These are phyloP conservation scores for Salvelinus fontinalis DNA, from an alignment of 2,113 vertebrate species.

Conservation along the genomic window DNA sequence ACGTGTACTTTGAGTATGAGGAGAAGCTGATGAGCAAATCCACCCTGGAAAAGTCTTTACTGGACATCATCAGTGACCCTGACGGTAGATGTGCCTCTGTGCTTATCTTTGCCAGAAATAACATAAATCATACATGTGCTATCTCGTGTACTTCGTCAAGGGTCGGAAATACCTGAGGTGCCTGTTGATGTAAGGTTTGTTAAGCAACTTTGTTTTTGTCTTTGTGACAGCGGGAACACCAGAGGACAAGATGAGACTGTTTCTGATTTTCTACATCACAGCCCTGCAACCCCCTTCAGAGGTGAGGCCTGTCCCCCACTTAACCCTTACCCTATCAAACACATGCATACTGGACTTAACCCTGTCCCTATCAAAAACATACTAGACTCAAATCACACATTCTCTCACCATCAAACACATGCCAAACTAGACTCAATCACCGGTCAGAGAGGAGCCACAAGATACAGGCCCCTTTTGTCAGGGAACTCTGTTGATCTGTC, in stretches of 20 bases:
- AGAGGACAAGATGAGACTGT: constrained; percentile 99
- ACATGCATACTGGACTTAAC: neutral
- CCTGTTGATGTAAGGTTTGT: neutral
- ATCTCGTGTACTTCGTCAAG: too few species aligned
- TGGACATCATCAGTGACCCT: constrained; percentile 97
- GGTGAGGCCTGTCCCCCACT: constrained; percentile 62
- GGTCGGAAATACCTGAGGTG: neutral
- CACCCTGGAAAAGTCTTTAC: constrained; percentile 92
- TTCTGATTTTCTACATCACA: constrained; percentile 96
- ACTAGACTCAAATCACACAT: neutral
- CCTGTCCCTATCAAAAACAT: neutral
- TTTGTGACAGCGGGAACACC: constrained; percentile 85
- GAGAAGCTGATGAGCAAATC: constrained; percentile 99
- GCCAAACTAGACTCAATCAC: neutral
- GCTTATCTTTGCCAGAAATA: too few species aligned
- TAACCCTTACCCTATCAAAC: neutral
- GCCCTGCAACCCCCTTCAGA: constrained; percentile 87
- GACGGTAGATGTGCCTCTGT: constrained; percentile 79
- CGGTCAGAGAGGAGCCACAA: neutral
- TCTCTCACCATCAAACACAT: neutral
- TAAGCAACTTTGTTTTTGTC: constrained; percentile 19
- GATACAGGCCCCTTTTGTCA: neutral
- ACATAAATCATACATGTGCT: too few species aligned
- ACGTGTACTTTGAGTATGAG: constrained; percentile 97
- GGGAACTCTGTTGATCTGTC: too few species aligned